Percentiles rank a stretch among this genome's conserved stretches.
Evolutionary conservation across 2,113 vertebrate genomes (phyloP).

Genomic region (Edolisoma coerulescens): DNA sequence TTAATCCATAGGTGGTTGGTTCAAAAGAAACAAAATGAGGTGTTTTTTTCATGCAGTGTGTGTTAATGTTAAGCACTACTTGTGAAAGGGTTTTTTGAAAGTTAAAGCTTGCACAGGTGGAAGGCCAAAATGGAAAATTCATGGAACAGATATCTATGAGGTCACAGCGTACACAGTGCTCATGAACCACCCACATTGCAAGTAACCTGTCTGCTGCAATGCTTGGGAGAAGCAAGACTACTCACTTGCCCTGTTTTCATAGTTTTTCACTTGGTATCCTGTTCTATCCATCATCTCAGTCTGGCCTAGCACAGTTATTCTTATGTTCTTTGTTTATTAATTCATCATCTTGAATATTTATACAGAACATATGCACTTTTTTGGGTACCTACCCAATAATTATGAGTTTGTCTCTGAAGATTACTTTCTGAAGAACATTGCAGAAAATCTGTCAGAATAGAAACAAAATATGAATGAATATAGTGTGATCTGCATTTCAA

Average conservation of each 20-base stretch:
- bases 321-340: neutral
- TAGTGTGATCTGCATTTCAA: neutral
- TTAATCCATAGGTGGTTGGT: neutral
- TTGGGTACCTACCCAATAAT: neutral
- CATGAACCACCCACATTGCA: neutral
- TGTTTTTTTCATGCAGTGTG: accelerated
- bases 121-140: neutral
- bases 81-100: neutral
- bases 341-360: neutral
- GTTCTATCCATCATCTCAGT: neutral
- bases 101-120: neutral
- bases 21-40: neutral
- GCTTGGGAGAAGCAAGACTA: neutral
- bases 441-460: neutral
- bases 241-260: neutral
- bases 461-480: neutral
- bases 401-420: neutral
- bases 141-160: neutral
- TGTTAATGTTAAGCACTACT: neutral
- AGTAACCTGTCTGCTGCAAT: neutral
- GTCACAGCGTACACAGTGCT: neutral
- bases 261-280: neutral
- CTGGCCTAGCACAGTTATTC: neutral
- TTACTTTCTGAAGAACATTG: neutral
- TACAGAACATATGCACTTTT: neutral